Conservation (phyloP, 2,888 invertebrate species). For the Rambutsinella grinnellia region DNA sequence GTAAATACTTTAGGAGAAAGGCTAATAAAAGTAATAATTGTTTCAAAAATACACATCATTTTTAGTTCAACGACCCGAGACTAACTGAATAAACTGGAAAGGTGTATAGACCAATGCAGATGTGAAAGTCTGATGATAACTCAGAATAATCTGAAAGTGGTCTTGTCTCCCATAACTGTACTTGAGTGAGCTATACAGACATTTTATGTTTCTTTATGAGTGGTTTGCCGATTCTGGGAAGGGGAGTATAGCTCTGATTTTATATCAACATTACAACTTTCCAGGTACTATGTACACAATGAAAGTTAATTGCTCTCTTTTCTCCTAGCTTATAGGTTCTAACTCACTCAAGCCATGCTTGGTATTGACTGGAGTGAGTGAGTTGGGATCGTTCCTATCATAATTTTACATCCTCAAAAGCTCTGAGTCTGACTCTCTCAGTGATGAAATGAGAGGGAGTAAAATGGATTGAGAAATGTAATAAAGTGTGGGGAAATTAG, state of each 20-base stretch:
- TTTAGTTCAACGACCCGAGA: constrained; percentile 39
- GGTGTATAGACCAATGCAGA: background rate
- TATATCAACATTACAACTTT: too few relatives aligned
- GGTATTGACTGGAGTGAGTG: constrained; percentile 5
- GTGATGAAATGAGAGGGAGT: background rate
- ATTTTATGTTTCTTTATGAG: background rate
- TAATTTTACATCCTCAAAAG: background rate
- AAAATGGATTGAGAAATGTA: background rate
- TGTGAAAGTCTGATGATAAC: background rate
- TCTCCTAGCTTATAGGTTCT: background rate
- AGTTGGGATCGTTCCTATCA: constrained; percentile 7
- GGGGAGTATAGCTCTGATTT: too few relatives aligned
- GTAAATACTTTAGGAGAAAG: too few relatives aligned
- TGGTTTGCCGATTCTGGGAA: background rate
- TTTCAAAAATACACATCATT: background rate
- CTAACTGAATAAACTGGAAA: constrained; percentile 24
- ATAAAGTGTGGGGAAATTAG: background rate
- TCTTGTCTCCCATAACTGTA: background rate
- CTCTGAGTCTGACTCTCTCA: background rate
- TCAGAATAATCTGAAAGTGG: background rate
- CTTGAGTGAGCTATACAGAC: background rate
- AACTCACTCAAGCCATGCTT: background rate
- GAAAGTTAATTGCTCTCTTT: constrained; percentile 36
- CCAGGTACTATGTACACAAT: constrained; percentile 17
- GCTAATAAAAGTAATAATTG: background rate